These are phyloP conservation scores for Hydrozoanthus gracilis DNA, from an alignment of 92 coral and sea anemone species.

Conservation along the genomic window DNA sequence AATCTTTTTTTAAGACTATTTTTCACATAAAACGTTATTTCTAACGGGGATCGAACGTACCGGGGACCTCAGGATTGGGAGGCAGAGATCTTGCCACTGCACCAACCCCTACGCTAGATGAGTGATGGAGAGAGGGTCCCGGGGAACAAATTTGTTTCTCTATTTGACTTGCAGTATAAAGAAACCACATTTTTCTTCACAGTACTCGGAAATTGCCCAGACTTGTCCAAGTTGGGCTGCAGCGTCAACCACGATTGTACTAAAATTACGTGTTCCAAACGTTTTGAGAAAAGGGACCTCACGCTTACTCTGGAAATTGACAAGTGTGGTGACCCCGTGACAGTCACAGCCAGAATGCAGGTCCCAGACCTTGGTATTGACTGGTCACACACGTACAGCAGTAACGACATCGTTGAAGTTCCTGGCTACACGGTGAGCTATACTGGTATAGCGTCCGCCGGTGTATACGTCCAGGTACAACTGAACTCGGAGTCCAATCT, in stretches of 20 bases:
- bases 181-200: too few species aligned
- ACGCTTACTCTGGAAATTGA: slow-evolving; percentile 54
- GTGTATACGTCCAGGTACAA: slow-evolving; percentile 54
- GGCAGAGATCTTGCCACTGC: too few species aligned
- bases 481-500: slow-evolving; percentile 22
- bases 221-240: slow-evolving; percentile 57
- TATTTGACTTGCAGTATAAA: too few species aligned
- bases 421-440: slow-evolving; percentile 57
- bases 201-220: slow-evolving; percentile 35
- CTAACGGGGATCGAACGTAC: too few species aligned
- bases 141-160: too few species aligned
- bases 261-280: slow-evolving; percentile 59
- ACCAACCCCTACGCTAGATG: too few species aligned
- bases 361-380: slow-evolving; percentile 60
- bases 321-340: slow-evolving; percentile 69
- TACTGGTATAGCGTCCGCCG: slow-evolving; percentile 39
- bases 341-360: slow-evolving; percentile 65
- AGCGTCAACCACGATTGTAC: slow-evolving; percentile 59
- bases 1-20: too few species aligned
- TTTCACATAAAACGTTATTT: too few species aligned
- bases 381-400: slow-evolving; percentile 71
- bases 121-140: too few species aligned
- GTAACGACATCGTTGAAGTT: slow-evolving; percentile 57
- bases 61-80: too few species aligned
- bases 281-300: slow-evolving; percentile 53